Evolutionary conservation across 53 echinoderm and acorn worm genomes (phyloP).

Genomic region (Patiria pectinifera): DNA sequence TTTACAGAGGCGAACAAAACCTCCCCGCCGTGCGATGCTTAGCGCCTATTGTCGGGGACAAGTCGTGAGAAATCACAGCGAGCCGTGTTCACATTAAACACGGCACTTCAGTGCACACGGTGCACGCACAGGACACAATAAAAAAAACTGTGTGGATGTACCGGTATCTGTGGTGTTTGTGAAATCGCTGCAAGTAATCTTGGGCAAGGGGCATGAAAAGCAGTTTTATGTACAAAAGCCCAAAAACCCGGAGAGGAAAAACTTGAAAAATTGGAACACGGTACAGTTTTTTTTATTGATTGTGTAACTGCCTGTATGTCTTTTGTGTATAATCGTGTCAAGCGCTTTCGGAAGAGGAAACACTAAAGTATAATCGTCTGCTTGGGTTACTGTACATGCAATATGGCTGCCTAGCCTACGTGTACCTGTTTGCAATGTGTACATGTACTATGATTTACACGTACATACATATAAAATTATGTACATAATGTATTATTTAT

Average conservation of each 20-base stretch:
- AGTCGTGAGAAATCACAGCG: constrained; percentile 34
- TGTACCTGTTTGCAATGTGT: too few species aligned
- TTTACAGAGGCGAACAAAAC: background rate
- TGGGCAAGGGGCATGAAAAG: background rate
- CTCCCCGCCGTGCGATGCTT: background rate
- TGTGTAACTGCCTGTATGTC: too few species aligned
- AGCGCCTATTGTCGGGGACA: background rate
- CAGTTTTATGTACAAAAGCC: background rate
- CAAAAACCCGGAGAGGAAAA: background rate
- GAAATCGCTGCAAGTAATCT: background rate
- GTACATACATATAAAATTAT: too few species aligned
- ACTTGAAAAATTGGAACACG: background rate
- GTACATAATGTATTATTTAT: too few species aligned
- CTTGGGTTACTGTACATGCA: too few species aligned
- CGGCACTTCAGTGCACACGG: background rate
- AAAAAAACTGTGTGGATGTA: background rate
- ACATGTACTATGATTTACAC: too few species aligned
- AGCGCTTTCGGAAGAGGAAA: too few species aligned
- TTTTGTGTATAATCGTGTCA: too few species aligned
- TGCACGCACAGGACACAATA: background rate
- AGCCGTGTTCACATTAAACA: constrained; percentile 22
- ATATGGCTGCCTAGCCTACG: too few species aligned
- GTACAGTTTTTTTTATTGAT: background rate
- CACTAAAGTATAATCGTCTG: too few species aligned
- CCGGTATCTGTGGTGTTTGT: background rate